Evolutionary conservation across 2,113 vertebrate genomes (phyloP).

Genomic region (Rhea pennata): DNA sequence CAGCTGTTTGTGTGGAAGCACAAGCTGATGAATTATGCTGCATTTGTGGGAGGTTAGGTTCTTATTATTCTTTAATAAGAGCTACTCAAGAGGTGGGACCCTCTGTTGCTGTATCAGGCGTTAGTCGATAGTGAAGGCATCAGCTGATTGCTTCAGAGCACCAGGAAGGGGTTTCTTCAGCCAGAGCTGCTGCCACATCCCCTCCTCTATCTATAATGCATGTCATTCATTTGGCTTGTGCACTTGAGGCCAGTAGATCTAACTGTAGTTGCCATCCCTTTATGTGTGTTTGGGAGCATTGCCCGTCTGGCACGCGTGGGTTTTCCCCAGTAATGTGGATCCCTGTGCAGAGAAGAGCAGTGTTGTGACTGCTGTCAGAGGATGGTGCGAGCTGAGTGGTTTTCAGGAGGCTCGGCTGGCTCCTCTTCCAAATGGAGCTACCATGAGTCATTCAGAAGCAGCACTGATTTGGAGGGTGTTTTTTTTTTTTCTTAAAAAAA

Average conservation of each 20-base stretch:
- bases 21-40: background rate
- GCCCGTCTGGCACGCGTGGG: fast-evolving
- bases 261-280: background rate
- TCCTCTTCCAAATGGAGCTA: background rate
- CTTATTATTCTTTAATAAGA: background rate
- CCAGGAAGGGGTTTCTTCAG: background rate
- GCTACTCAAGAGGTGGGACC: background rate
- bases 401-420: background rate
- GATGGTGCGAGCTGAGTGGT: background rate
- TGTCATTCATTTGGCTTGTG: fast-evolving
- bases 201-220: background rate
- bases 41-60: background rate
- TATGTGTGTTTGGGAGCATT: fast-evolving
- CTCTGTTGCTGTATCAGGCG: fast-evolving
- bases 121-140: background rate
- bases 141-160: background rate
- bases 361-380: background rate
- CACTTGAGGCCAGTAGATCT: background rate
- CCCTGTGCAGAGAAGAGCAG: background rate
- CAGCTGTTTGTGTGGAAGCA: background rate
- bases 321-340: background rate
- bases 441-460: background rate
- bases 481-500: background rate
- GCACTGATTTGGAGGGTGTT: background rate
- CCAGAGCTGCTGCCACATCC: background rate